Percentiles rank a stretch among this genome's conserved stretches.
Conservation (phyloP, 2,797 vertebrate genomes). For the Chaetodon trifasciatus region DNA sequence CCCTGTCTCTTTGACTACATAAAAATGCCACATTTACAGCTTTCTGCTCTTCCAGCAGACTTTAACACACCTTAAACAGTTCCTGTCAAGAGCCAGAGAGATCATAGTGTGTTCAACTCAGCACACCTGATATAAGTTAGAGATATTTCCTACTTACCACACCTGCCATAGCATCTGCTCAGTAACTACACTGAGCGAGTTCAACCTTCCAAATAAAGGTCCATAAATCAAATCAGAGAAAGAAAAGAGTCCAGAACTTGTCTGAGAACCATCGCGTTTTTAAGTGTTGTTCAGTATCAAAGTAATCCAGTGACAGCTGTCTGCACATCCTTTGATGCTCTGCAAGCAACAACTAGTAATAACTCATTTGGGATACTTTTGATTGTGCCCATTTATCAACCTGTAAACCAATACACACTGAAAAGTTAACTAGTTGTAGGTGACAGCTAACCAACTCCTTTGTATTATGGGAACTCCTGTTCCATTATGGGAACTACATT, state of each 20-base stretch:
- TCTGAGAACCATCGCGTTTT: background rate
- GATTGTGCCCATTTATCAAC: background rate
- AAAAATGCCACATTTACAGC: background rate
- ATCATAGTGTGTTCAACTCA: background rate
- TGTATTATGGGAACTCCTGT: too few relatives aligned
- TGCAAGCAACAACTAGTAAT: background rate
- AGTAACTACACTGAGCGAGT: slow-evolving; percentile 3
- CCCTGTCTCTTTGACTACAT: background rate
- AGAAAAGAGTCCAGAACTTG: background rate
- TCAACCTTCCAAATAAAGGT: background rate
- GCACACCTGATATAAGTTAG: background rate
- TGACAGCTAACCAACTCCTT: background rate
- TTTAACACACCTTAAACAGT: background rate
- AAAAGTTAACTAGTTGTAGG: background rate
- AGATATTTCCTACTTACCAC: slow-evolving; percentile 3
- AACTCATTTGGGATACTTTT: background rate
- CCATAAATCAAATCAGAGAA: background rate
- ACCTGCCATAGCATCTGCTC: slow-evolving; percentile 9
- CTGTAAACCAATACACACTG: background rate
- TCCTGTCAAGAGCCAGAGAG: background rate
- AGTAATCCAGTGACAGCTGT: background rate
- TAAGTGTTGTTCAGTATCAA: background rate
- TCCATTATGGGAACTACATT: background rate
- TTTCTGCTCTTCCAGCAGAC: background rate
- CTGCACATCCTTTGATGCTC: background rate